These are phyloP conservation scores for Rhinopomastus cyanomelas DNA, from an alignment of 2,113 vertebrate species.

Conservation along the genomic window DNA sequence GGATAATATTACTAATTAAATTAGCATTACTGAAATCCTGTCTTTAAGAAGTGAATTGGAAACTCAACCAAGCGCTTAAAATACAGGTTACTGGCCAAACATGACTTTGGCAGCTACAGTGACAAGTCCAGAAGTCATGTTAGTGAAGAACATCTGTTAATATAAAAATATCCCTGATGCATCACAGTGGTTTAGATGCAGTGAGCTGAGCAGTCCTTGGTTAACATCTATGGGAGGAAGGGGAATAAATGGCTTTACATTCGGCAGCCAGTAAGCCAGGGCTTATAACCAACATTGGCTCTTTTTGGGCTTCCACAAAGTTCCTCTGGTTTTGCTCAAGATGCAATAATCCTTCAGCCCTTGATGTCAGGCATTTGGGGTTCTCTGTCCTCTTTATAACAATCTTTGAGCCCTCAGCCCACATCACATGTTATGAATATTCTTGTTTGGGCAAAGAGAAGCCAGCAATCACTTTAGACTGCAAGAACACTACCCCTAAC, in stretches of 20 bases:
- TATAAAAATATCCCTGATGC: conserved; percentile 28
- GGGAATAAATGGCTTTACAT: not conserved
- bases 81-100: not conserved
- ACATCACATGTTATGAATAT: conserved; percentile 35
- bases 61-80: not conserved
- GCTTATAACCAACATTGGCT: not conserved
- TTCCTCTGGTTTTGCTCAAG: conserved; percentile 42
- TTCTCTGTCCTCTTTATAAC: not conserved
- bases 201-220: conserved; percentile 5
- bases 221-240: conserved; percentile 26
- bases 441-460: not conserved
- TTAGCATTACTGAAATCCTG: not conserved
- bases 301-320: conserved; percentile 35
- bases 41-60: too few relatives aligned
- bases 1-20: conserved; percentile 6
- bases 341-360: conserved; percentile 4
- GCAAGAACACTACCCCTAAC: not conserved
- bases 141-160: conserved; percentile 48
- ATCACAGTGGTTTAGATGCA: conserved; percentile 29
- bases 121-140: not conserved
- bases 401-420: conserved; percentile 10
- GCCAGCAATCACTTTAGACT: not conserved
- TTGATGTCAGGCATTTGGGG: conserved; percentile 25
- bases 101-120: not conserved
- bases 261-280: not conserved